Base-by-base conservation (phyloP, 2,888 invertebrate species). In the Chrysolina haemoptera region DNA sequence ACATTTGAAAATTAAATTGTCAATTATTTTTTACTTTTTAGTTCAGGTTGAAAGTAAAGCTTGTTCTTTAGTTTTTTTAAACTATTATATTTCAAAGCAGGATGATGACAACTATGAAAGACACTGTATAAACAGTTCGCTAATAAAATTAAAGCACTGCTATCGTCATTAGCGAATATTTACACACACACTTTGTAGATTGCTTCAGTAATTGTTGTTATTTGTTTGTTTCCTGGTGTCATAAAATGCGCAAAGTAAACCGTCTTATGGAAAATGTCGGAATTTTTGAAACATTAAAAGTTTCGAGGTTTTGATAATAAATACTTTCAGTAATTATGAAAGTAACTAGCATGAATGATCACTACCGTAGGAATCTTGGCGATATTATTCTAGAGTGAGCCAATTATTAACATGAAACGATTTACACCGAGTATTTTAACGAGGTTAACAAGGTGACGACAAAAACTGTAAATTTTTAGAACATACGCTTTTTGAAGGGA, bases 271-370 rank as follows among this genome's bases (percentile, higher is more conserved):
- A 35, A 59, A 12, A 14, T n/a, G n/a, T 8, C 27, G n/a, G 22
- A 35, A 35, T 59, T 27, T 59, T 35, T n/a, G 8, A 35, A 1
- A 18, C 18, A 50, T 27, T 59, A n/a, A 22, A 12, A 35, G 8
- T 59, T 59, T 59, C n/a, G 59, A n/a, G 59, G 59, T 22, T 59
- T 27, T n/a, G 14, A 27, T 27, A 27, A 27, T 59, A 27, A 59
- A 59, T 22, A n/a, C 59, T 59, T n/a, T 27, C 27, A 27, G 59
- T 59, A 11, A 59, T 59, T 59, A n/a, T 11, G 35, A n/a, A 35
- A 59, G 9, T 59, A 35, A 59, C 35, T 22, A 16, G 27, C 35
- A 59, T 35, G 59, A 59, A 59, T 50, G 50, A 18, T 59, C n/a
- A 9, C 27, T 27, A 59, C 35, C 9, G 27, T 35, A 10, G 59